phyloP scores from a whole-genome alignment of 2,888 invertebrate genomes.

The Pedicia rivosa region DNA sequence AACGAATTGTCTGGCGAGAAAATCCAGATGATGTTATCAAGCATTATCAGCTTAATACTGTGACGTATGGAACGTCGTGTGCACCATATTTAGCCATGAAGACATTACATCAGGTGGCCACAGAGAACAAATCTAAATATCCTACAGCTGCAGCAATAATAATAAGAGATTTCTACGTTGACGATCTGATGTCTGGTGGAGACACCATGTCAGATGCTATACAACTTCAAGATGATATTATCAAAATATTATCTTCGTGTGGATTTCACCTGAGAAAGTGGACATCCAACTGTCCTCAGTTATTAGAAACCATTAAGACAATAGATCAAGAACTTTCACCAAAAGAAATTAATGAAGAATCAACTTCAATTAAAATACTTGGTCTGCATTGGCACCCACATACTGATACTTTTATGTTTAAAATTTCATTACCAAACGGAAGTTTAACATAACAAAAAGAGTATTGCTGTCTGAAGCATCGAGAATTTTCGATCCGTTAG shows the following conservation, averaged over 20 bases:
- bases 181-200: conserved; percentile 10
- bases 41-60: conserved; percentile 5
- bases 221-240: conserved; percentile 8
- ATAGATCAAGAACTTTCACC: too few relatives aligned
- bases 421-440: neutral
- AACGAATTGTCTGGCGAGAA: conserved; percentile 9
- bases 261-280: conserved; percentile 10
- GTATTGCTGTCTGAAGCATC: neutral
- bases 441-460: neutral
- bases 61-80: conserved; percentile 7
- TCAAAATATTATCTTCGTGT: conserved; percentile 5
- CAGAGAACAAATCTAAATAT: conserved; percentile 8
- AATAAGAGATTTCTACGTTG: conserved; percentile 11
- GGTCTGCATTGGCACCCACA: neutral
- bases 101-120: conserved; percentile 9
- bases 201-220: conserved; percentile 6
- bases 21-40: conserved; percentile 1
- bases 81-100: conserved; percentile 6
- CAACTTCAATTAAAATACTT: neutral
- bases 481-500: neutral
- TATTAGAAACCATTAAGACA: too few relatives aligned
- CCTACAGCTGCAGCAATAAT: conserved; percentile 7
- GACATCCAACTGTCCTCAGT: too few relatives aligned
- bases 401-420: neutral
- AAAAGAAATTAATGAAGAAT: too few relatives aligned